Base-by-base conservation (phyloP, 2,888 invertebrate species). In the Hypercompe scribonia region DNA sequence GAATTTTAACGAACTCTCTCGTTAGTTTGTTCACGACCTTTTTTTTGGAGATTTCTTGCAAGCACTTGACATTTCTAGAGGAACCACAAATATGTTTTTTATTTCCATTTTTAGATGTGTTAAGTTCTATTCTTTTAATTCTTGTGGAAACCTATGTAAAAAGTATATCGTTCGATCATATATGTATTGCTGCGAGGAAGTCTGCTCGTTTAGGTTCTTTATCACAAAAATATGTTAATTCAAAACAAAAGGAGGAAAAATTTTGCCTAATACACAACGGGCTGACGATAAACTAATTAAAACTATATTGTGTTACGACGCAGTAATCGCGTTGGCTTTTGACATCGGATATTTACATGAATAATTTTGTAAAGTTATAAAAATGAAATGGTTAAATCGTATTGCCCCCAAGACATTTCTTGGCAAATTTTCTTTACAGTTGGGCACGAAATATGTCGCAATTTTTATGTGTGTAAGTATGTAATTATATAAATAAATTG, bases 381-480 rank as follows among this genome's bases (percentile, higher is more conserved):
- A 63, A 61, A 72, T 72, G 72, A 46, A 42, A 18, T 72, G 42
- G 3, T 50, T 72, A 42, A 46, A 67, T 28, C 34, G 46, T 24
- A 34, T 72, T 5, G 61, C 36, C 28, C 72, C 68, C 0, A 76
- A 78, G 28, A 72, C 10, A 1, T 84, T 83, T 8, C 34, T 84
- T 3, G 21, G 79, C 0, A 61, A 36, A 36, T 74, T 54, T 65
- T 5, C 73, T 67, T 78, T 83, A 24, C 10, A 64, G 0, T 24
- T 18, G 0, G 83, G 83, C 28, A 34, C 76, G 11, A 4, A 71
- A 28, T 39, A 67, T n/a, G 28, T 77, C 5, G 84, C 81, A 1
- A 1, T 70, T 42, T 70, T 84, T 50, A 77, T 74, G 68, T 63
- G 76, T 28, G 83, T 83, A 75, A 81, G 83, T 82, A 61, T 28